Evolutionary conservation across 2,888 invertebrate genomes (phyloP), one percentile per base, ranked within the genome.

Genomic region (Stictocephala bisonia): DNA sequence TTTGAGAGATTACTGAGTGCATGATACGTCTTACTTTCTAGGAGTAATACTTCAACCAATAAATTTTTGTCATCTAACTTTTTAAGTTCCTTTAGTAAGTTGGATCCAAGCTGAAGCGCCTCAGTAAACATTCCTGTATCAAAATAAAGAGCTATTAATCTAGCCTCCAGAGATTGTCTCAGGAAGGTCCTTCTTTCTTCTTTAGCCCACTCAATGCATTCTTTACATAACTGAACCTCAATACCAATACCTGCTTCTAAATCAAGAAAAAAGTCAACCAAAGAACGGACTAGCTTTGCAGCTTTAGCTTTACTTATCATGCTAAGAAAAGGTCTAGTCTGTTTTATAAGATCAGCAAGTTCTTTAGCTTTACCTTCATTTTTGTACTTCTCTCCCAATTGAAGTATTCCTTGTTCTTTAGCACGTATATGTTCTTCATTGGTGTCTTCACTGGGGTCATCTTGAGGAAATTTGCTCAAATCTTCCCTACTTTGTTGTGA

Each of bases 131-230:
- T 92, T 78, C 92, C 92, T 26, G 95, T 96, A 83, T 96, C 96
- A 84, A 93, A 96, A 85, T 96, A 98, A 44, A 99, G 88, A 1
- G 97, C 96, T 82, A 99, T 93, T 73, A 99, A 87, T 80, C 99
- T 88, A 15, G 98, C 95, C 84, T 99, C 97, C 79, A 99, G 85
- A 0, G 97, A 96, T 85, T 99, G 99, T 80, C 99, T 88, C 76
- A 99, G 86, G 85, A 99, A 99, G 20, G 97, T 98, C 79, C 99
- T 90, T 78, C 97, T 93, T 84, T 99, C 99, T 82, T 96, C 94
- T 84, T 97, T 97, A 29, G 99, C 97, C 99, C 99, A 99, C 86
- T 97, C 96, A 86, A 99, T 99, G 86, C 98, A 99, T 86, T 99
- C 99, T 86, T 94, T 94, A 85, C 95, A 95, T 76, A 96, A 86